Evolutionary conservation across 2,888 invertebrate genomes (phyloP).

Genomic region (Kryphioiulus occultus): DNA sequence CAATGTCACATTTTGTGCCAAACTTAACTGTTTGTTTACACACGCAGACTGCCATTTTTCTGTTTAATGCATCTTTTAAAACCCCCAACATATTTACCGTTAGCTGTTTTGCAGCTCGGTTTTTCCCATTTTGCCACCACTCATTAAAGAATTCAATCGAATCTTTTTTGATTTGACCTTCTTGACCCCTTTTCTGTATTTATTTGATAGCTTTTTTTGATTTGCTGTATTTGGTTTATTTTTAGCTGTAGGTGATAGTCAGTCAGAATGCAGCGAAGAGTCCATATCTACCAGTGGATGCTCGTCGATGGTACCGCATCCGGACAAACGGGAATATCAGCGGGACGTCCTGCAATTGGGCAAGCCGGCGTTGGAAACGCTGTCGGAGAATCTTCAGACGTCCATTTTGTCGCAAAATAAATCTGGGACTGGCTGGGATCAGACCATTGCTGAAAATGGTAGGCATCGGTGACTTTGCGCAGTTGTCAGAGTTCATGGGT

Average conservation of each 20-base stretch:
- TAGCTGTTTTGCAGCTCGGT: too few species aligned
- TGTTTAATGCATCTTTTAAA: neutral
- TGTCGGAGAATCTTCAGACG: conserved; percentile 27
- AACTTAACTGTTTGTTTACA: neutral
- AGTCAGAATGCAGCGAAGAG: conserved; percentile 53
- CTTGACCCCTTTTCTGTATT: too few species aligned
- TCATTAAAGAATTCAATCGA: too few species aligned
- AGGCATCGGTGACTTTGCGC: too few species aligned
- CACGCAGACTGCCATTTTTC: neutral
- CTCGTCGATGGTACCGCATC: conserved; percentile 53
- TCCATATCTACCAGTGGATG: conserved; percentile 53
- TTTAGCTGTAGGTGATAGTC: conserved; percentile 49
- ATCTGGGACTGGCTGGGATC: neutral
- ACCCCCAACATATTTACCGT: neutral
- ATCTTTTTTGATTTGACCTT: too few species aligned
- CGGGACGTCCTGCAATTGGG: conserved; percentile 47
- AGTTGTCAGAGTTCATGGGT: too few species aligned
- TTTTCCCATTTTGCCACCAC: too few species aligned
- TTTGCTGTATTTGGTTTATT: neutral
- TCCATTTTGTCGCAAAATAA: neutral
- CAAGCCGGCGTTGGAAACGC: neutral
- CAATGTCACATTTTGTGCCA: neutral
- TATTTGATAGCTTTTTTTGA: too few species aligned
- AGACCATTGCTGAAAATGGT: neutral
- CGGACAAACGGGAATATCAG: conserved; percentile 52